Percentiles rank a stretch among this genome's conserved stretches.
These are phyloP conservation scores for Camptogramma bilineatum DNA, from an alignment of 2,888 invertebrate species.

Conservation along the genomic window DNA sequence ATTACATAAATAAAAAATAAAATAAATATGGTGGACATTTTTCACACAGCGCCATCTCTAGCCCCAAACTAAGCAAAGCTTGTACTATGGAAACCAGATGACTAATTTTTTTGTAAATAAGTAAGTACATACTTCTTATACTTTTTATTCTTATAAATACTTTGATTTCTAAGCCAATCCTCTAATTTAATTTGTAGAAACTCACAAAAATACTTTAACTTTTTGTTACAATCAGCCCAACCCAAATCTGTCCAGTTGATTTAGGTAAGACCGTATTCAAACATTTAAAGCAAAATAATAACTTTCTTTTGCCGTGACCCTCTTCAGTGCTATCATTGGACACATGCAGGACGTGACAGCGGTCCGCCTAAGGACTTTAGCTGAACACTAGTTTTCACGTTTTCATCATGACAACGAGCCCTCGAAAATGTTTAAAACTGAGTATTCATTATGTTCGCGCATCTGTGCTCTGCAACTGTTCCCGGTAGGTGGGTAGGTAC, in stretches of 20 bases:
- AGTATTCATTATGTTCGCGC: too few species aligned
- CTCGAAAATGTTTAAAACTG: neutral
- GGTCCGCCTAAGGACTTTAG: constrained; percentile 47
- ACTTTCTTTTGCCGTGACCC: constrained; percentile 55
- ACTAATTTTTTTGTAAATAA: too few species aligned
- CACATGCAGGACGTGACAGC: constrained; percentile 53
- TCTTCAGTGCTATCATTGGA: constrained; percentile 56
- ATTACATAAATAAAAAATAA: too few species aligned
- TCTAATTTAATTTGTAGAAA: neutral
- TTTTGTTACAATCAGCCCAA: constrained; percentile 39
- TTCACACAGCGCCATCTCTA: too few species aligned
- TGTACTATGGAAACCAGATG: too few species aligned
- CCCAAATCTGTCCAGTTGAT: constrained; percentile 47
- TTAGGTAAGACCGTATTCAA: constrained; percentile 49
- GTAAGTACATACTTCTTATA: too few species aligned
- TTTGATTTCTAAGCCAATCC: neutral
- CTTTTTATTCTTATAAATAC: too few species aligned
- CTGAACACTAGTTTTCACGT: neutral
- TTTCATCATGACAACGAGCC: neutral
- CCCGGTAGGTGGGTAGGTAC: too few species aligned
- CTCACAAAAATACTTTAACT: constrained; percentile 15
- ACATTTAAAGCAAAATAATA: constrained; percentile 49
- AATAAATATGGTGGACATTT: too few species aligned
- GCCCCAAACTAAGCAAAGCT: too few species aligned
- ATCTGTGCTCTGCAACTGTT: too few species aligned